Evolutionary conservation across 2,113 vertebrate species (phyloP).

Genomic region (Rhinopomastus cyanomelas): DNA sequence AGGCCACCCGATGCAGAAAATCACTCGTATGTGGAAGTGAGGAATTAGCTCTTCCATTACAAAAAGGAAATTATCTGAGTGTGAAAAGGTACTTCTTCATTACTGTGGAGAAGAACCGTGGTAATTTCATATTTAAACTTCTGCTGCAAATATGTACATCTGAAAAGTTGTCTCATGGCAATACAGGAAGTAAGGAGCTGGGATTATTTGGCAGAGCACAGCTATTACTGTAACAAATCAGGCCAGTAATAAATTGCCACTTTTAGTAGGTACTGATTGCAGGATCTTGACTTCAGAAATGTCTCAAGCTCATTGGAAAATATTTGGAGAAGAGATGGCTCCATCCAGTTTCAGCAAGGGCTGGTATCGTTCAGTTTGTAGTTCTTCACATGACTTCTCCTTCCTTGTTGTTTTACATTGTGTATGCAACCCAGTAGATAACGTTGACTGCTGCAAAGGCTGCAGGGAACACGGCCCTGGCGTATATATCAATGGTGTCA

Average conservation of each 20-base stretch:
- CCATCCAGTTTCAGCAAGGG: neutral
- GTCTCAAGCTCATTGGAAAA: neutral
- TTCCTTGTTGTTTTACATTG: constrained; percentile 77
- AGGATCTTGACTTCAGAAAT: neutral
- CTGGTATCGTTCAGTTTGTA: neutral
- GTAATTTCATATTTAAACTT: neutral
- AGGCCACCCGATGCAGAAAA: neutral
- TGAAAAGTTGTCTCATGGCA: neutral
- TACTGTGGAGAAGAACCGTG: neutral
- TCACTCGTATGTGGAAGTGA: neutral
- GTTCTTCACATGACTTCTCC: neutral
- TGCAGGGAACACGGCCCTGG: constrained; percentile 92
- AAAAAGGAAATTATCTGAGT: neutral
- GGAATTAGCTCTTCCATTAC: constrained; percentile 1
- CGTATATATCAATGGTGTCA: constrained; percentile 95
- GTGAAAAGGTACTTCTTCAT: constrained; percentile 21
- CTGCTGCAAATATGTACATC: constrained; percentile 49
- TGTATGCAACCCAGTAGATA: constrained; percentile 97
- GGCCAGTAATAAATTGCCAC: neutral
- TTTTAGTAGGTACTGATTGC: neutral
- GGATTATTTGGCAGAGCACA: neutral
- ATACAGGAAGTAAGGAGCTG: constrained; percentile 22
- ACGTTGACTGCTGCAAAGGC: constrained; percentile 95
- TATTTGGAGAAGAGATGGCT: neutral
- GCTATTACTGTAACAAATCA: neutral